Percentiles rank a stretch among this genome's conserved stretches.
Conservation (phyloP, 2,888 invertebrate species). For the Sinodicranocentrus sp. region DNA sequence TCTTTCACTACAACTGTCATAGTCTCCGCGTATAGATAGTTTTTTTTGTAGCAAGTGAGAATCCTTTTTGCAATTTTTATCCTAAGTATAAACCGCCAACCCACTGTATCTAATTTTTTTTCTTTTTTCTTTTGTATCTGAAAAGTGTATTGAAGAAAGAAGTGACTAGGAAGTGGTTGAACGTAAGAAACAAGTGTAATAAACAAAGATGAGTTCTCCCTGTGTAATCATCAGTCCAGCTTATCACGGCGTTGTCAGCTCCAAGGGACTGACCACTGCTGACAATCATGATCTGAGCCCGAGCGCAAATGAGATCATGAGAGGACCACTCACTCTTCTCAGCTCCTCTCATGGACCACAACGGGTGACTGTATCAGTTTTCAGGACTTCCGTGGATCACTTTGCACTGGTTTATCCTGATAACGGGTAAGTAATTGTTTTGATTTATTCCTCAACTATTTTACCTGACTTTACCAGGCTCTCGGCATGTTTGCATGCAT, state of each 20-base stretch:
- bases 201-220: conserved; percentile 73
- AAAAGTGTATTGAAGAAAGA: not conserved
- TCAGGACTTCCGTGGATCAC: conserved; percentile 74
- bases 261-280: conserved; percentile 46
- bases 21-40: too few relatives aligned
- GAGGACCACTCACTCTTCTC: conserved; percentile 73
- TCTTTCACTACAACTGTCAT: too few relatives aligned
- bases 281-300: conserved; percentile 60
- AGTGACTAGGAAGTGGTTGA: conserved; percentile 8
- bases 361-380: conserved; percentile 71
- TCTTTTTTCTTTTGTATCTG: conserved; percentile 31
- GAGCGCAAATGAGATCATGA: conserved; percentile 74
- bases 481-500: too few relatives aligned
- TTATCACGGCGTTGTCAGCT: conserved; percentile 56
- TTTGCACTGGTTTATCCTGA: conserved; percentile 75
- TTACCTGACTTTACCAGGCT: too few relatives aligned
- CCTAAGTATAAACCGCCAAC: too few relatives aligned
- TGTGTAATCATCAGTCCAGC: conserved; percentile 71
- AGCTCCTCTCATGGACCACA: conserved; percentile 73
- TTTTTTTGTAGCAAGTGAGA: too few relatives aligned
- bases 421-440: conserved; percentile 67
- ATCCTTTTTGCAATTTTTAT: too few relatives aligned
- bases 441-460: not conserved
- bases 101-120: too few relatives aligned
- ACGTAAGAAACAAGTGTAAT: conserved; percentile 6